phyloP scores from a whole-genome alignment of 2,888 invertebrate genomes.

The Nudaria mundana region DNA sequence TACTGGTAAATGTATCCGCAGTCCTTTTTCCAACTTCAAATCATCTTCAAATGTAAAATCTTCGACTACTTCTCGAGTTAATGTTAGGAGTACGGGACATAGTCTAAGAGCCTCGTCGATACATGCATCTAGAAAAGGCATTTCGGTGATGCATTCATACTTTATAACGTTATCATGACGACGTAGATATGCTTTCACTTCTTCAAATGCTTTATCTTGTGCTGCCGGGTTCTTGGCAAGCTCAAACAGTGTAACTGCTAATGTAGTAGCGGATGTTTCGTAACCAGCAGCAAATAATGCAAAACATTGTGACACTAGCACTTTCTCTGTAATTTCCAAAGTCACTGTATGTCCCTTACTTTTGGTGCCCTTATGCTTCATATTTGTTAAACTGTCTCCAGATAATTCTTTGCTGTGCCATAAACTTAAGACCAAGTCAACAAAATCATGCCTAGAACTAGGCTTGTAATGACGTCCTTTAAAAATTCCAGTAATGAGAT shows the following conservation, averaged over 20 bases:
- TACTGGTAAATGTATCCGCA: slow-evolving; percentile 57
- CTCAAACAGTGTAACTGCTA: slow-evolving; percentile 43
- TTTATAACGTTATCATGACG: slow-evolving; percentile 36
- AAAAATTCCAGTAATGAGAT: slow-evolving; percentile 40
- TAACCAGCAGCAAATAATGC: slow-evolving; percentile 66
- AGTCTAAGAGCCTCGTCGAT: slow-evolving; percentile 49
- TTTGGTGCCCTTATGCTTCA: slow-evolving; percentile 32
- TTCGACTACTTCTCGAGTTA: slow-evolving; percentile 53
- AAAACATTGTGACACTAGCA: slow-evolving; percentile 76
- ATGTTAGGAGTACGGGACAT: slow-evolving; percentile 51
- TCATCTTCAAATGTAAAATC: slow-evolving; percentile 53
- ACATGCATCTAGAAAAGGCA: slow-evolving; percentile 48
- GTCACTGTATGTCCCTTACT: slow-evolving; percentile 34
- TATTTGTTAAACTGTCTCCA: slow-evolving; percentile 46
- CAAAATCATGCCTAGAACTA: slow-evolving; percentile 48
- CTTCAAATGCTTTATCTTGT: slow-evolving; percentile 38
- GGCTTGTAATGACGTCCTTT: slow-evolving; percentile 40
- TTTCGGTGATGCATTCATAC: slow-evolving; percentile 42
- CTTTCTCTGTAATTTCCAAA: slow-evolving; percentile 45
- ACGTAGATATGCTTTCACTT: slow-evolving; percentile 44
- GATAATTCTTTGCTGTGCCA: slow-evolving; percentile 38
- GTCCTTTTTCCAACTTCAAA: slow-evolving; percentile 45
- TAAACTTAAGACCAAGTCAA: slow-evolving; percentile 49
- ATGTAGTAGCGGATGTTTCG: slow-evolving; percentile 50
- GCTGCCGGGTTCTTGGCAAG: slow-evolving; percentile 44